Evolutionary conservation across 2,797 vertebrate species (phyloP).

Genomic region (Martes flavigula): DNA sequence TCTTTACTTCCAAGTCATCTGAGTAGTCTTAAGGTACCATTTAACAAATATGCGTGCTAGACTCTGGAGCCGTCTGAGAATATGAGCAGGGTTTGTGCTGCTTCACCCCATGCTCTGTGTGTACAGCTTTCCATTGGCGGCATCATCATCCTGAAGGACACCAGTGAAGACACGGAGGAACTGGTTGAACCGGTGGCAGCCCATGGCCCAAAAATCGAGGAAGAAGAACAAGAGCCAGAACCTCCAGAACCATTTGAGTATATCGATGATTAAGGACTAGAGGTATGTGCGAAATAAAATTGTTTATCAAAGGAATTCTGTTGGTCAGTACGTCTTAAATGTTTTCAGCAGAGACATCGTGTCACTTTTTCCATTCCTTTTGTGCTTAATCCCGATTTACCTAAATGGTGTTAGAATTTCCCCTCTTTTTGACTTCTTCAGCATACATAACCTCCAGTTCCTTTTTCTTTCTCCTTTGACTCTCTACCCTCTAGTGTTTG

Average conservation of each 20-base stretch:
- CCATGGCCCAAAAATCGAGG: constrained; percentile 97
- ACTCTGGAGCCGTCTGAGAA: background rate
- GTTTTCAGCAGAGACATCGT: background rate
- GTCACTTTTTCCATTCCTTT: background rate
- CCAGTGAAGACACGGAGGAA: constrained; percentile 96
- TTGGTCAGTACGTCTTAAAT: background rate
- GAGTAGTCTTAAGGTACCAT: no score
- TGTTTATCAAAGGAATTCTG: background rate
- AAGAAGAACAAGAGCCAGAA: constrained; percentile 98
- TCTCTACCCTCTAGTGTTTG: background rate
- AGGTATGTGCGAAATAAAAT: constrained; percentile 57
- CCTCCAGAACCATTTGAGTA: constrained; percentile 98
- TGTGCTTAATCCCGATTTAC: background rate
- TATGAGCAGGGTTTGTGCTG: background rate
- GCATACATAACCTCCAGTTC: background rate
- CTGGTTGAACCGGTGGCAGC: constrained; percentile 98
- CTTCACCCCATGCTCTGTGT: background rate
- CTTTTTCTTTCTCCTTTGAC: background rate
- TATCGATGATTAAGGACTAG: constrained; percentile 91
- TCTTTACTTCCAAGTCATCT: background rate
- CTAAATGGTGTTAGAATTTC: background rate
- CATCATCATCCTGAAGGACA: constrained; percentile 98
- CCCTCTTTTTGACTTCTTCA: background rate
- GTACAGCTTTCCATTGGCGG: constrained; percentile 95
- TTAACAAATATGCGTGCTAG: background rate